Evolutionary conservation across 1,140 invertebrate species (phyloP).

Genomic region (Solenopsis invicta): DNA sequence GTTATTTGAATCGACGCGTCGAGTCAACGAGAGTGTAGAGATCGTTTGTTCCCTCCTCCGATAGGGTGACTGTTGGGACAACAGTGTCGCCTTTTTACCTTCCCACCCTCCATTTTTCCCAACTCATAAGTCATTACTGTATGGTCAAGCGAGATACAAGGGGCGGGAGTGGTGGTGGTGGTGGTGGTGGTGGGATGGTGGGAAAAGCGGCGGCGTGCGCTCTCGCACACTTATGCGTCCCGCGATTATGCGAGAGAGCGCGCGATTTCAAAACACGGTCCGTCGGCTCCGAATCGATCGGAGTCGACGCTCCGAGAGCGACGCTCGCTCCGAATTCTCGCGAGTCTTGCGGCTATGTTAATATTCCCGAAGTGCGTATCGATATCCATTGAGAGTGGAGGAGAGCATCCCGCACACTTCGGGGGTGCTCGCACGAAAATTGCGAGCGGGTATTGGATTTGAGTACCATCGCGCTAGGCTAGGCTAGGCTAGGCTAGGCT

Average conservation of each 20-base stretch:
- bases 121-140: constrained; percentile 14
- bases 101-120: not conserved
- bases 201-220: not conserved
- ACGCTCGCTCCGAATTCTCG: constrained; percentile 17
- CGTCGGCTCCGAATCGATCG: constrained; percentile 42
- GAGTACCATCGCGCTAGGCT: constrained; percentile 36
- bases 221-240: not conserved
- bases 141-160: not conserved
- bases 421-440: constrained; percentile 19
- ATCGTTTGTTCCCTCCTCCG: not conserved
- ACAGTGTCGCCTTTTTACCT: not conserved
- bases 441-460: constrained; percentile 34
- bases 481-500: constrained; percentile 36
- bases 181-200: no score
- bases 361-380: constrained; percentile 58
- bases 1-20: not conserved
- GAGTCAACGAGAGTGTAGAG: not conserved
- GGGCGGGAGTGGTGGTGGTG: not conserved
- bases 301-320: not conserved
- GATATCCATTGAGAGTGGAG: constrained; percentile 27
- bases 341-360: constrained; percentile 50
- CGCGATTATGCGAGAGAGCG: constrained; percentile 27
- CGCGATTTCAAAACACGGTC: constrained; percentile 47
- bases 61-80: not conserved
- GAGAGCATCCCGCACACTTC: not conserved